Conservation (phyloP, 1,140 invertebrate genomes). For the Papilio aristodemus region DNA sequence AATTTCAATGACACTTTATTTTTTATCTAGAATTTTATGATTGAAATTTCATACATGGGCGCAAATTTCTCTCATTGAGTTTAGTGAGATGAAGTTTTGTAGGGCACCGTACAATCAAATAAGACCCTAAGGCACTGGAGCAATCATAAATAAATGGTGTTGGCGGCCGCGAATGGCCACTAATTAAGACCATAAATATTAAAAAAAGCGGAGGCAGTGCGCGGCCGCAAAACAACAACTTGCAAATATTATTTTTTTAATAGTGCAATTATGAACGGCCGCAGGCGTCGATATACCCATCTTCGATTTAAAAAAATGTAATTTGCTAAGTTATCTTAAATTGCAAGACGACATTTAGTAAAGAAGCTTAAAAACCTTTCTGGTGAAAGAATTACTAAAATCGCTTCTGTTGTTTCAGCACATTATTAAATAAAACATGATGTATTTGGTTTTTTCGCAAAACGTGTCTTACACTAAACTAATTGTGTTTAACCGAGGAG, state of each 20-base stretch:
- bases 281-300: slow-evolving; percentile 24
- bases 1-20: too few relatives aligned
- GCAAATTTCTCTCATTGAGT: not conserved
- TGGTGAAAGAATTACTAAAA: too few relatives aligned
- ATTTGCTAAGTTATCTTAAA: not conserved
- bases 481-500: too few relatives aligned
- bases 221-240: slow-evolving; percentile 40
- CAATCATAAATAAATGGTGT: slow-evolving; percentile 24
- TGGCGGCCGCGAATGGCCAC: slow-evolving; percentile 16
- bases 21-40: too few relatives aligned
- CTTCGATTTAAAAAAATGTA: not conserved
- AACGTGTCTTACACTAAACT: too few relatives aligned
- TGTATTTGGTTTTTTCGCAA: too few relatives aligned
- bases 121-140: not conserved
- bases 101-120: not conserved
- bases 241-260: slow-evolving; percentile 47
- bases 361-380: not conserved
- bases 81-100: not conserved
- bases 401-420: too few relatives aligned
- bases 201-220: slow-evolving; percentile 32
- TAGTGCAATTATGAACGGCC: slow-evolving; percentile 42
- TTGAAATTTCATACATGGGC: too few relatives aligned
- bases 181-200: slow-evolving; percentile 50
- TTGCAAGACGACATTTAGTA: slow-evolving; percentile 12
- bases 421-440: too few relatives aligned